Evolutionary conservation across 2,113 vertebrate genomes (phyloP), one percentile per base, ranked within the genome.

Genomic region (Pavo muticus): DNA sequence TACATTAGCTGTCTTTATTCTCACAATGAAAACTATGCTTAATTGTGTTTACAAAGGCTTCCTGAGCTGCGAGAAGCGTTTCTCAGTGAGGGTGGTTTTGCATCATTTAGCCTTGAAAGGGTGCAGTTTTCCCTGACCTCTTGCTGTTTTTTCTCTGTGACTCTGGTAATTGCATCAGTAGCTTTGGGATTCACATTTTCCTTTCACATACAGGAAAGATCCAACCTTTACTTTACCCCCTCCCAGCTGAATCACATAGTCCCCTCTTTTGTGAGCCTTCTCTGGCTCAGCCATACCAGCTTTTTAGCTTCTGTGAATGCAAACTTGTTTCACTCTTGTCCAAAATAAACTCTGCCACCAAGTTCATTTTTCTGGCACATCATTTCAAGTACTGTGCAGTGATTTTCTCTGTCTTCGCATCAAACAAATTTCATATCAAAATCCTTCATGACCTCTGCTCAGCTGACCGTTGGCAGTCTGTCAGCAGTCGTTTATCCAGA

Each of bases 71-170:
- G 87, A 94, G 87, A 95, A 95, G 79, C 44, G 44, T 85, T 90
- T 70, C 75, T 85, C 94, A 88, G 87, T 76, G 68, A 56, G 50
- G 71, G 84, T 0, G 0, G 78, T 7, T 95, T 94, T 91, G 84
- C 84, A 90, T 95, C 78, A 80, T 85, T 94, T 91, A 80, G 60
- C 91, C 84, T 94, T 93, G 93, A 94, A 87, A 94, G 60, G 74
- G 54, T 85, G 59, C 71, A 87, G 94, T 72, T 85, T 92, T 77
- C 91, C 75, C 84, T 95, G 93, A 94, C 89, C 89, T 92, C 67
- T 82, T 57, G 61, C 30, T 91, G 32, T 0, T 61, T 94, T 88
- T 87, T 84, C 90, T 93, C 76, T 81, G 3, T 73, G 59, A 63
- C 81, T 81, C 39, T 89, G 54, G 24, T 67, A 84, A 79, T 79